Conservation (phyloP, 2,797 vertebrate genomes). For the Mus spretus region DNA sequence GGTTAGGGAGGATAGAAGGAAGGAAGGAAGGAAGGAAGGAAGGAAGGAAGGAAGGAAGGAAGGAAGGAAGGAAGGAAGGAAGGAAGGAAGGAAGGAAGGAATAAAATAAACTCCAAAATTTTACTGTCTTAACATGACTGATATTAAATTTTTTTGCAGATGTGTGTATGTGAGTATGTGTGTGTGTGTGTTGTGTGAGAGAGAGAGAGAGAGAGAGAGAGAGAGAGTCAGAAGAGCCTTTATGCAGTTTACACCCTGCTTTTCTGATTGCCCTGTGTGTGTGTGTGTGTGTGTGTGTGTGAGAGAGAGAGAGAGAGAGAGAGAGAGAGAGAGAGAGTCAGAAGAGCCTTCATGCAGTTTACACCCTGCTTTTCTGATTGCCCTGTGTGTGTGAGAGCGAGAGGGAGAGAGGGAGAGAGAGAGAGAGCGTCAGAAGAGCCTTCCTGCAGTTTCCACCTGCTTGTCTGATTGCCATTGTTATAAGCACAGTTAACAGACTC, state of each 20-base stretch:
- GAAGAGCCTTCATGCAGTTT: too few relatives aligned
- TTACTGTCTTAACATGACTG: background rate
- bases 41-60: background rate
- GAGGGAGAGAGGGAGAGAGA: too few relatives aligned
- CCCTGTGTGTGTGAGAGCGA: too few relatives aligned
- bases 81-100: background rate
- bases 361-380: too few relatives aligned
- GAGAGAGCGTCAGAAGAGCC: background rate
- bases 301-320: too few relatives aligned
- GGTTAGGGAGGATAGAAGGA: too few relatives aligned
- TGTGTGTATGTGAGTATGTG: background rate
- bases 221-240: too few relatives aligned
- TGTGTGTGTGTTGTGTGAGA: too few relatives aligned
- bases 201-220: too few relatives aligned
- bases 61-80: background rate
- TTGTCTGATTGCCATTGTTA: slow-evolving; percentile 17
- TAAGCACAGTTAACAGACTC: background rate
- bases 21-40: background rate
- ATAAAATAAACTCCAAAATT: slow-evolving; percentile 51
- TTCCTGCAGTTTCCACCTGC: background rate
- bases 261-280: background rate
- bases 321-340: too few relatives aligned
- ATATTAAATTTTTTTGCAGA: slow-evolving; percentile 4
- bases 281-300: background rate
- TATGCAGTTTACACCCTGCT: too few relatives aligned